These are phyloP conservation scores for Falco rusticolus DNA, from an alignment of 2,797 vertebrate genomes.

Conservation along the genomic window DNA sequence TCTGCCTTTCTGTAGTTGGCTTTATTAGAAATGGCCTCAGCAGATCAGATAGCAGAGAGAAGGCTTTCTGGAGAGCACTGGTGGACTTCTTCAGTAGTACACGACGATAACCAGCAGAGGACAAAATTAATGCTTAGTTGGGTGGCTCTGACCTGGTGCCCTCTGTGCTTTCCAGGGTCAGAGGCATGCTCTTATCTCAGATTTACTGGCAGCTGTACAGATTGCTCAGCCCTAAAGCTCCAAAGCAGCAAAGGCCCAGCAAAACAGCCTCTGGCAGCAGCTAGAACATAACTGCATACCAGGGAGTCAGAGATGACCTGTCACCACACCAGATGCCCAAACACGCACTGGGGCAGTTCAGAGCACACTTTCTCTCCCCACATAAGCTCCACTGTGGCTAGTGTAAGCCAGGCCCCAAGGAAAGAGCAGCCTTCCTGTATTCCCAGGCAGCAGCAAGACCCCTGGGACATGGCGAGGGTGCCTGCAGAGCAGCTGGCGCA, in stretches of 20 bases:
- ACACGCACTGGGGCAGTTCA: background rate
- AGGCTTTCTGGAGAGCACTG: background rate
- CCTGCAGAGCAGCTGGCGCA: background rate
- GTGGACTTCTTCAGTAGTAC: background rate
- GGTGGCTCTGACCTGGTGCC: background rate
- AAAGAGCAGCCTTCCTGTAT: background rate
- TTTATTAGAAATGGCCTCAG: background rate
- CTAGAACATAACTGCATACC: background rate
- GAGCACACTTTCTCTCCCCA: background rate
- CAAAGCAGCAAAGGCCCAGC: background rate
- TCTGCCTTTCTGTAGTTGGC: background rate
- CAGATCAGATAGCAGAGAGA: background rate
- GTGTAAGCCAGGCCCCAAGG: background rate
- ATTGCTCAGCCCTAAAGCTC: background rate
- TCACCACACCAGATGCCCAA: background rate
- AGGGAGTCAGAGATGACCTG: background rate
- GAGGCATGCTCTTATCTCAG: background rate
- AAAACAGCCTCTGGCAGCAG: background rate
- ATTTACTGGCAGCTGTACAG: background rate
- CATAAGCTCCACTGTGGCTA: background rate
- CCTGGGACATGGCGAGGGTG: rapidly evolving
- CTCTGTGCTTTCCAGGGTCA: background rate
- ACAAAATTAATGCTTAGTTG: background rate
- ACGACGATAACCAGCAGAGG: background rate
- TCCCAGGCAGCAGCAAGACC: background rate